Base-by-base conservation (phyloP, 1,140 invertebrate species). In the Condylostylus longicornis region DNA sequence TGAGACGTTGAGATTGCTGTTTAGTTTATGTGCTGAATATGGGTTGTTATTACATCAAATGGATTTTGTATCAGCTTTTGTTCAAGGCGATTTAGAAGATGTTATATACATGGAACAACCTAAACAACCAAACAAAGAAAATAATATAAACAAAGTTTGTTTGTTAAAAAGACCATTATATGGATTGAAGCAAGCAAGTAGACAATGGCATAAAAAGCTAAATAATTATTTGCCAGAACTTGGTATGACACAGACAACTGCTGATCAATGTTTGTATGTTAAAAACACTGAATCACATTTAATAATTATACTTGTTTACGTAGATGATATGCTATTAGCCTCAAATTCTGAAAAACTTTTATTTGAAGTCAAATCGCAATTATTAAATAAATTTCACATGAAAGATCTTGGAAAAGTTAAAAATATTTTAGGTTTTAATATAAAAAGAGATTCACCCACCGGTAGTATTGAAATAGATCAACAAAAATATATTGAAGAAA, bases 131-230 rank as follows among this genome's bases (percentile, higher is more conserved):
- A 17, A 50, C 22, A 54, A 48, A 23, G 46, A 45, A 37, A 19
- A 19, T 13, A 32, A 17, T 19, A 18, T 2, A 31, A 20, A 44
- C 15, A 43, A 37, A 45, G 48, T 49, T 31, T 61, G 43, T 14
- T 46, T 28, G 18, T 33, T 65, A 18, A 52, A 50, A 15, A 61
- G 55, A 40, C 49, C 48, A n/a, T 15, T 67, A 3, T 66, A 65
- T 41, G 57, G 56, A 0, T 42, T 66, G 5, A 64, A 65, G 45
- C 62, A 68, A 44, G 50, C 63, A 22, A 46, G 55, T 12, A 38
- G 50, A 13, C 50, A 44, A 8, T 68, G 62, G 59, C 54, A 64
- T 42, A 45, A 55, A 30, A 37, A 36, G 35, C 5, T 48, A 40
- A 35, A 18, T 18, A 35, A 37, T 5, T 38, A 42, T 28, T 25